Evolutionary conservation across 2,113 vertebrate genomes (phyloP), one percentile per base, ranked within the genome.

Genomic region (Hippocampus zosterae): DNA sequence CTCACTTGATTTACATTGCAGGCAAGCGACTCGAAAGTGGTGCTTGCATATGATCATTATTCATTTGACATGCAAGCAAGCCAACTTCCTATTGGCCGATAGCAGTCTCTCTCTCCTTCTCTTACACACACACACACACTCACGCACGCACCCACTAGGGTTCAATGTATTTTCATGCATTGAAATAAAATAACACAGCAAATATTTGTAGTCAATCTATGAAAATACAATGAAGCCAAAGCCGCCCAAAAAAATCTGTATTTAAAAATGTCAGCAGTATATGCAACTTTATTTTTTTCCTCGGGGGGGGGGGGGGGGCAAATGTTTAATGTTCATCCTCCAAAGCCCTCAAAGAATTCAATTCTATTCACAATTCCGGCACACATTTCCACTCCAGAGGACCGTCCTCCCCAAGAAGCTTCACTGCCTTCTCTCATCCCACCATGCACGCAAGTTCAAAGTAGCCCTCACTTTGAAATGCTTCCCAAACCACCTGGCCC

Each of bases 381-480:
- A 8, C 15, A 33, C 57, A 60, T 60, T 60, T 60, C 57, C 57
- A 33, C 57, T 60, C 27, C 57, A 60, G 57, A 60, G 57, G 57
- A 27, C 9, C 29, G 12, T 6, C 25, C 56, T 15, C 27, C 56
- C 56, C 25, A 16, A 29, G 27, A 29, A 29, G 27, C 27, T 59
- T 59, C 57, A 16, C 57, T 29, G 27, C 15, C 57, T 60, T 60
- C 57, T 60, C 57, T 60, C 57, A 60, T 60, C 57, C 27, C 27
- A 29, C 57, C 57, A 60, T 60, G 57, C 57, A 33, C 18, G 29
- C 57, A 60, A 60, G 57, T 33, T 60, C 57, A 60, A 60, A 60
- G 57, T 29, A 60, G 23, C 33, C 57, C 15, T 33, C 27, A 29
- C 57, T 60, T 60, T 33, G 27, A 60, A 29, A 60, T 3, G 27